Conservation (phyloP, 2,113 vertebrate species). For the Lathamus discolor region DNA sequence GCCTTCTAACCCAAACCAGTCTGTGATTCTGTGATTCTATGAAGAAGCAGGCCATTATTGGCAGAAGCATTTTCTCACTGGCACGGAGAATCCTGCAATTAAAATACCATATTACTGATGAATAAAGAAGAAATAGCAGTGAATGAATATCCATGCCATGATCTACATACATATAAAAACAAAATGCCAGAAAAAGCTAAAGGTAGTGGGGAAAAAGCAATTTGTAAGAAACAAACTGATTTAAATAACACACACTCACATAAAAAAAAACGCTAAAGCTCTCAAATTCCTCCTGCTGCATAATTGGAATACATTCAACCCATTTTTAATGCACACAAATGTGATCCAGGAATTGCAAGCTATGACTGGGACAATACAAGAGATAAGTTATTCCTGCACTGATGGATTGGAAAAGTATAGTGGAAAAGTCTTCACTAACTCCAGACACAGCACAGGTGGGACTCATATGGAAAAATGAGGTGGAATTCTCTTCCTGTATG, state of each 20-base stretch:
- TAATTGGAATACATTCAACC: background rate
- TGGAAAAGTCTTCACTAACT: background rate
- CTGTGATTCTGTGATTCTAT: background rate
- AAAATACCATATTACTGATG: background rate
- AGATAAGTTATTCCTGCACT: background rate
- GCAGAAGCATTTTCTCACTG: background rate
- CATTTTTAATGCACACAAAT: background rate
- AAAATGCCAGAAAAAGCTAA: background rate
- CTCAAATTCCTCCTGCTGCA: background rate
- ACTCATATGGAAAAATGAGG: background rate
- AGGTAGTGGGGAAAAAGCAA: background rate
- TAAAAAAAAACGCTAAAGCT: background rate
- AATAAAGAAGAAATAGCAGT: background rate
- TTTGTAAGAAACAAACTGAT: background rate
- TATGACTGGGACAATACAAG: background rate
- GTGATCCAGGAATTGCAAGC: background rate
- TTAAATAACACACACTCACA: background rate
- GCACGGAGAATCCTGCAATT: background rate
- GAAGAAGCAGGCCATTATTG: background rate
- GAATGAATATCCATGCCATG: background rate
- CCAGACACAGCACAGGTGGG: background rate
- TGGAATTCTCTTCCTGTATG: background rate
- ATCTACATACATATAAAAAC: background rate
- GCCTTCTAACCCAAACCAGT: background rate
- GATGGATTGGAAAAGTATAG: background rate